Evolutionary conservation across 2,888 invertebrate species (phyloP).

Genomic region (Cantharis flavilabris): DNA sequence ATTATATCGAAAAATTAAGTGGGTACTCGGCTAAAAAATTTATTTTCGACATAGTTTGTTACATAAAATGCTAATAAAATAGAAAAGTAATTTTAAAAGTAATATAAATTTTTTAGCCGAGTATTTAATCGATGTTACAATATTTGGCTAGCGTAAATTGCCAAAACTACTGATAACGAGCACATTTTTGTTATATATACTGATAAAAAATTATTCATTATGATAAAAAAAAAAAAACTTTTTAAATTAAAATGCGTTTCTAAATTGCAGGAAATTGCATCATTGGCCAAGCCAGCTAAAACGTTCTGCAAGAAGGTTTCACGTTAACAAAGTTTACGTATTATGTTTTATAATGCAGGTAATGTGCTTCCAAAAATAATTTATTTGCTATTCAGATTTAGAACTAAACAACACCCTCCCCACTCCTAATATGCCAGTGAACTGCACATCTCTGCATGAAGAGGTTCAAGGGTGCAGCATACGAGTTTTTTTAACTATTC

Average conservation of each 20-base stretch:
- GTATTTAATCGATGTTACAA: not conserved
- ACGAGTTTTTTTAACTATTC: constrained; percentile 16
- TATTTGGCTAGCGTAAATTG: not conserved
- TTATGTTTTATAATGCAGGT: not conserved
- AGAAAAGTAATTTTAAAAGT: not conserved
- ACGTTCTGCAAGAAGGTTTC: not conserved
- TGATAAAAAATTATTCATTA: constrained; percentile 1
- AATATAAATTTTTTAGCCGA: not conserved
- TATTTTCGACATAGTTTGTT: not conserved
- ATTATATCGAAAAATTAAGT: not conserved
- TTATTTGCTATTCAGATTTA: constrained; percentile 3
- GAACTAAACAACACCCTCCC: constrained; percentile 1
- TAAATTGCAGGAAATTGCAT: not conserved
- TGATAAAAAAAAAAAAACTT: not conserved
- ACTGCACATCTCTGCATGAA: constrained; percentile 9
- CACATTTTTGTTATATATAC: not conserved
- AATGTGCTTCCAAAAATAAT: not conserved
- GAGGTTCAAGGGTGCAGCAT: constrained; percentile 22
- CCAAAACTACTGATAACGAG: not conserved
- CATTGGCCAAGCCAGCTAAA: not conserved
- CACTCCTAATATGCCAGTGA: constrained; percentile 4
- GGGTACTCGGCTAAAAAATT: not conserved
- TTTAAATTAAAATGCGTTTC: not conserved
- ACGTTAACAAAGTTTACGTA: not conserved
- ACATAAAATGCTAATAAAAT: not conserved